Conservation (phyloP, 2,888 invertebrate species). For the Eueremaeus valkanovi region DNA sequence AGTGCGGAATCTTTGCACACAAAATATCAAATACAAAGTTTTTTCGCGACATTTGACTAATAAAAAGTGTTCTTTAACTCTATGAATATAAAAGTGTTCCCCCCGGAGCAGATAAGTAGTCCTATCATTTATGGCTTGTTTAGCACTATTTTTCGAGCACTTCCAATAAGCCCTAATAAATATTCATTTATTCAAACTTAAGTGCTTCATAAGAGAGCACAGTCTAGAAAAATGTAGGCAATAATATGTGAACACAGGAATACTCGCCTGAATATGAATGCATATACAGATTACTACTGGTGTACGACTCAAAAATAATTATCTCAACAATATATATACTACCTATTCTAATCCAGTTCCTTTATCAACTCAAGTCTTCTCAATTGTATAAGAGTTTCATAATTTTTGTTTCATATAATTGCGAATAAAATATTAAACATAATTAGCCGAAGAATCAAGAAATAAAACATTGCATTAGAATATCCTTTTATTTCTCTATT, state of each 20-base stretch:
- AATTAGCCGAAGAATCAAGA: slow-evolving; percentile 28
- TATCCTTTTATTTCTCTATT: background rate
- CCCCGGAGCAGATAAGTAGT: slow-evolving; percentile 32
- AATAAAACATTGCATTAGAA: background rate
- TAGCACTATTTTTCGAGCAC: slow-evolving; percentile 30
- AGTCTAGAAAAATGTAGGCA: slow-evolving; percentile 13
- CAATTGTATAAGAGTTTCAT: background rate
- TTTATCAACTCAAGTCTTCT: background rate
- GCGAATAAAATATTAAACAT: slow-evolving; percentile 15
- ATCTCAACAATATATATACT: background rate
- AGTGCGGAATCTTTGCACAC: background rate
- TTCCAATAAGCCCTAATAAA: slow-evolving; percentile 35
- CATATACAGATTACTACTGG: background rate
- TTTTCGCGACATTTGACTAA: slow-evolving; percentile 21
- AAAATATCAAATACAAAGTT: slow-evolving; percentile 25
- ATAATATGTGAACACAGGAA: background rate
- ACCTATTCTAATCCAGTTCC: slow-evolving; percentile 7
- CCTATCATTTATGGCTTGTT: slow-evolving; percentile 36
- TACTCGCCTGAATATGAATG: background rate
- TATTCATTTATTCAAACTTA: slow-evolving; percentile 36
- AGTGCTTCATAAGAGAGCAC: slow-evolving; percentile 20
- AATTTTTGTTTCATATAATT: slow-evolving; percentile 24
- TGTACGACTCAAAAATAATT: slow-evolving; percentile 25
- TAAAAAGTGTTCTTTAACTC: slow-evolving; percentile 28
- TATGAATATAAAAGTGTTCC: slow-evolving; percentile 31